Evolutionary conservation across 2,113 vertebrate species (phyloP).

Genomic region (Motacilla alba): DNA sequence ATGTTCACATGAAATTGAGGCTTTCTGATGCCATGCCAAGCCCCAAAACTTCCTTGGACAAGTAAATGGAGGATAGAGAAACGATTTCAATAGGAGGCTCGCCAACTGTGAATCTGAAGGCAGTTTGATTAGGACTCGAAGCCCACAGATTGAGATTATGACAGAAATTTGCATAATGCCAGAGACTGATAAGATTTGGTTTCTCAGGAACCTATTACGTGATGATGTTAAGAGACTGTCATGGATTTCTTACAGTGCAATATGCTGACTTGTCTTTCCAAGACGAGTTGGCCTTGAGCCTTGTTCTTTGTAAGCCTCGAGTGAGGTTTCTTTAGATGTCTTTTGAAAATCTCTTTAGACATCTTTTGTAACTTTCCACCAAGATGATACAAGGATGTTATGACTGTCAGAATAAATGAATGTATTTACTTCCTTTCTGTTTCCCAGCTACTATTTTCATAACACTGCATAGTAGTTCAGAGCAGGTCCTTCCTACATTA

Average conservation of each 20-base stretch:
- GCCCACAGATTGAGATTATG: constrained; percentile 70
- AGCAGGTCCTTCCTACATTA: not conserved
- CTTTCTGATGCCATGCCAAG: constrained; percentile 64
- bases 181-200: constrained; percentile 68
- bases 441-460: constrained; percentile 56
- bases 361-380: constrained; percentile 66
- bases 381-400: constrained; percentile 65
- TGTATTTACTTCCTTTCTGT: constrained; percentile 56
- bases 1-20: constrained; percentile 47
- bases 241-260: constrained; percentile 69
- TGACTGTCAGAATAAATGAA: constrained; percentile 71
- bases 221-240: constrained; percentile 70
- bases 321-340: constrained; percentile 62
- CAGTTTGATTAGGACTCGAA: constrained; percentile 67
- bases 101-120: constrained; percentile 64
- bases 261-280: constrained; percentile 71
- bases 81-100: constrained; percentile 49
- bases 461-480: constrained; percentile 46
- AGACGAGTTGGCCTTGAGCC: constrained; percentile 67
- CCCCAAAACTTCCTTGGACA: constrained; percentile 59
- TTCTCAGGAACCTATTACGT: constrained; percentile 69
- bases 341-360: constrained; percentile 67
- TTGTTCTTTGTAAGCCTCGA: constrained; percentile 62
- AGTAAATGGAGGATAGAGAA: constrained; percentile 44
- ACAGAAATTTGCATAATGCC: constrained; percentile 70